Percentiles rank a stretch among this genome's conserved stretches.
phyloP scores from a whole-genome alignment of 2,797 vertebrate genomes.

The Fringilla coelebs region DNA sequence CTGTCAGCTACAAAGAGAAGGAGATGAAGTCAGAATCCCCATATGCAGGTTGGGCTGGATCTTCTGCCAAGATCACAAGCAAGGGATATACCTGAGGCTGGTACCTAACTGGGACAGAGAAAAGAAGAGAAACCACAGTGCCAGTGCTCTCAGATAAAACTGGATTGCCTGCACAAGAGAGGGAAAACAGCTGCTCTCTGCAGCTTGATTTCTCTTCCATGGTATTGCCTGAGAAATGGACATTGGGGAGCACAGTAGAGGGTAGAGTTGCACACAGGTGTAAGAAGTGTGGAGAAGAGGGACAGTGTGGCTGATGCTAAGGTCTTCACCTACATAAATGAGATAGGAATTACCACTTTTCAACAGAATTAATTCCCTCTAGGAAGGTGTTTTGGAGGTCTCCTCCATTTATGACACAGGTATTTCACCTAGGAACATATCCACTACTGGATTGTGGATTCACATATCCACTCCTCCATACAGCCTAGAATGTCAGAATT shows the following conservation, averaged over 20 bases:
- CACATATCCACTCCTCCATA: not conserved
- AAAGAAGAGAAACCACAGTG: not conserved
- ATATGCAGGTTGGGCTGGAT: rapidly evolving
- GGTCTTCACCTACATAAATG: not conserved
- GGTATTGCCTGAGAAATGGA: not conserved
- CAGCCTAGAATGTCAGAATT: not conserved
- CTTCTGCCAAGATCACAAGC: not conserved
- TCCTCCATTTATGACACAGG: not conserved
- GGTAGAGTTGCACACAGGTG: not conserved
- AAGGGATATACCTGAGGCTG: not conserved
- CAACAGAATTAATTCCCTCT: not conserved
- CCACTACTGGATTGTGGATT: not conserved
- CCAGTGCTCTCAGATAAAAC: not conserved
- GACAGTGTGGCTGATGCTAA: not conserved
- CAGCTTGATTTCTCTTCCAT: not conserved
- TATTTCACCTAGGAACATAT: not conserved
- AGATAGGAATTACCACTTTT: not conserved
- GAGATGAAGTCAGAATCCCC: not conserved
- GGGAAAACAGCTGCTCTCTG: not conserved
- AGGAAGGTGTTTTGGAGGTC: not conserved
- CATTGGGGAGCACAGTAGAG: not conserved
- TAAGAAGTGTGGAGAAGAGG: not conserved
- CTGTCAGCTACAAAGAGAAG: not conserved
- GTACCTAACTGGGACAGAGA: not conserved
- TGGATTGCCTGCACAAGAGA: not conserved